Evolutionary conservation across 2,888 invertebrate genomes (phyloP), one percentile per base, ranked within the genome.

Genomic region (Steromphala cineraria): DNA sequence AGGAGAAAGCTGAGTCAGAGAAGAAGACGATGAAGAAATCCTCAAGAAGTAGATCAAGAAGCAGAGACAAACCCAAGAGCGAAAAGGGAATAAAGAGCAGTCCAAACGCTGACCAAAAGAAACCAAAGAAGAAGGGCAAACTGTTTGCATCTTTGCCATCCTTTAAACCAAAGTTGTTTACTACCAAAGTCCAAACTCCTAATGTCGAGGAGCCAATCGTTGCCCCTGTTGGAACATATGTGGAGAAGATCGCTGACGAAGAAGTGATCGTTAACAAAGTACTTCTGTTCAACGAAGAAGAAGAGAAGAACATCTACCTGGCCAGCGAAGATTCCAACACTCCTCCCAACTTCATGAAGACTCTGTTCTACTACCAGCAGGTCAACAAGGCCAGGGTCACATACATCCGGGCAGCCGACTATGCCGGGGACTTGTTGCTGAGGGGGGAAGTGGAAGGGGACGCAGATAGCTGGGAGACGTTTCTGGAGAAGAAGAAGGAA

Each of bases 201-300:
- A 52, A 13, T 2, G 0, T 46, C 8, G 19, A 75, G 52, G 1
- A 46, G 40, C 21, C 2, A 17, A 21, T 28, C 8, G 36, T 28
- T 8, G 28, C 21, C 4, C 19, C 31, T 28, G 19, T 31, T 21
- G 36, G 56, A 31, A 36, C 36, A 21, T 55, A 31, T 15, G 36
- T 13, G 24, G 77, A 77, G 24, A 40, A 55, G 15, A 55, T 77
- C n/a, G 77, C 31, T 4, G 31, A 17, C 2, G 77, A 77, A 21
- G 21, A 55, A 56, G 77, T 77, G 15, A 31, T 31, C 55, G 36
- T 77, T 17, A 77, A 77, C 40, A 56, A 55, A 36, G 55, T 55
- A n/a, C 31, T 31, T 8, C 19, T 77, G 21, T 36, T 36, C 17
- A 28, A 19, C 36, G 56, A 53, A 31, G 55, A 46, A 8, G 77